Evolutionary conservation across 2,888 invertebrate genomes (phyloP).

Genomic region (Shargacucullia verbasci): DNA sequence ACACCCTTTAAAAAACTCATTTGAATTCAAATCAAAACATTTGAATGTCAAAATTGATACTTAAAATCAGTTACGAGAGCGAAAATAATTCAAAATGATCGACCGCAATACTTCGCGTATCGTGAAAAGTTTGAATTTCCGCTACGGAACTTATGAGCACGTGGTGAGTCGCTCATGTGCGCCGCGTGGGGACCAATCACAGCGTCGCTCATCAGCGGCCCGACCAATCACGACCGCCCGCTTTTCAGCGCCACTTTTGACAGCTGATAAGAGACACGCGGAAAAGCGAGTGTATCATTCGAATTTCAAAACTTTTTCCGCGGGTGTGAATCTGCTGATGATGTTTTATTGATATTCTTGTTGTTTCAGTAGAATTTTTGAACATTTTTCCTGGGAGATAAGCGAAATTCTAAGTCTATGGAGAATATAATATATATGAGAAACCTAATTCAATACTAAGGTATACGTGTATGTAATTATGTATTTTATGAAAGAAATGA

Average conservation of each 20-base stretch:
- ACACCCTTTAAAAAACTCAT: too few relatives aligned
- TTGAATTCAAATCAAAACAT: neutral
- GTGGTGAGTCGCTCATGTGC: conserved; percentile 86
- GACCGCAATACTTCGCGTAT: conserved; percentile 21
- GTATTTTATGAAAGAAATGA: too few relatives aligned
- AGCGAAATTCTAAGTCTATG: too few relatives aligned
- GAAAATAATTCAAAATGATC: conserved; percentile 4
- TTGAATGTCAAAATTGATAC: neutral
- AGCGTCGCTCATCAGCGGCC: conserved; percentile 79
- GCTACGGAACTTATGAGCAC: conserved; percentile 86
- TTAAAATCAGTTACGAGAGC: neutral
- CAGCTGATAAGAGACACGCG: conserved; percentile 83
- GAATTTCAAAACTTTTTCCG: conserved; percentile 23
- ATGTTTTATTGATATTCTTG: too few relatives aligned
- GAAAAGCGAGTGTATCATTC: conserved; percentile 44
- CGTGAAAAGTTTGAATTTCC: conserved; percentile 78
- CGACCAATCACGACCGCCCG: conserved; percentile 74
- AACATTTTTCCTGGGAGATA: too few relatives aligned
- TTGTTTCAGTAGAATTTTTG: too few relatives aligned
- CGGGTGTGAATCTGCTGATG: neutral
- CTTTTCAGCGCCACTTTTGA: conserved; percentile 80
- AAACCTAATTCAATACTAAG: too few relatives aligned
- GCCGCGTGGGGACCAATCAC: conserved; percentile 78
- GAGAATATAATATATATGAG: too few relatives aligned
- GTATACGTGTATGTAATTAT: too few relatives aligned